phyloP scores from a whole-genome alignment of 35 echinoderm and acorn worm genomes.

The Holothuria glaberrima region DNA sequence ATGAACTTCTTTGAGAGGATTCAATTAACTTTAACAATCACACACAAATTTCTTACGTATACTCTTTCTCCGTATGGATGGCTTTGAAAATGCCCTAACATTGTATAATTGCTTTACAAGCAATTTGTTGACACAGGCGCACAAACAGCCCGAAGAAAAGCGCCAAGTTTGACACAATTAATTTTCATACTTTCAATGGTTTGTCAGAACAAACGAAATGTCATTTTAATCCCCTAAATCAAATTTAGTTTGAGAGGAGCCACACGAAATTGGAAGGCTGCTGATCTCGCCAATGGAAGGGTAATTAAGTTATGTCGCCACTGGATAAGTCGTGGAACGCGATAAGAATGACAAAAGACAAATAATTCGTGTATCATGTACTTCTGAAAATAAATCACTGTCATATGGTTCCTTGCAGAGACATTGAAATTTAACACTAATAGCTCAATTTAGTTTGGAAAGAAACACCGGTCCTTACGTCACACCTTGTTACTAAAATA shows the following conservation, averaged over 20 bases:
- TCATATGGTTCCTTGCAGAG: neutral
- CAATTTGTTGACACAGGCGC: no score
- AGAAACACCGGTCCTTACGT: neutral
- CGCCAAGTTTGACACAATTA: neutral
- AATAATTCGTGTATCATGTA: neutral
- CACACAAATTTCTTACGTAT: no score
- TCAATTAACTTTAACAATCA: no score
- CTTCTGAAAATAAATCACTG: neutral
- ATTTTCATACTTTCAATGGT: neutral
- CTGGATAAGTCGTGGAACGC: neutral
- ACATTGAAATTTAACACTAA: constrained; percentile 29
- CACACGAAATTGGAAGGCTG: neutral
- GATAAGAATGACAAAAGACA: neutral
- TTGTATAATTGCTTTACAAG: no score
- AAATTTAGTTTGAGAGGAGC: neutral
- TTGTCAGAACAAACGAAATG: constrained; percentile 23
- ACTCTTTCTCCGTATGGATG: no score
- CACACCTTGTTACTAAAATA: no score
- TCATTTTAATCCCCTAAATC: constrained; percentile 34
- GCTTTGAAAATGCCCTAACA: no score
- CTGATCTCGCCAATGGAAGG: neutral
- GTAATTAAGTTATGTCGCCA: constrained; percentile 26
- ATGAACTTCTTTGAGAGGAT: no score
- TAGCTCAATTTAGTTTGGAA: constrained; percentile 26
- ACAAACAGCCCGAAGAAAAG: no score